Evolutionary conservation across 2,888 invertebrate species (phyloP).

Genomic region (Lasiommata megera): DNA sequence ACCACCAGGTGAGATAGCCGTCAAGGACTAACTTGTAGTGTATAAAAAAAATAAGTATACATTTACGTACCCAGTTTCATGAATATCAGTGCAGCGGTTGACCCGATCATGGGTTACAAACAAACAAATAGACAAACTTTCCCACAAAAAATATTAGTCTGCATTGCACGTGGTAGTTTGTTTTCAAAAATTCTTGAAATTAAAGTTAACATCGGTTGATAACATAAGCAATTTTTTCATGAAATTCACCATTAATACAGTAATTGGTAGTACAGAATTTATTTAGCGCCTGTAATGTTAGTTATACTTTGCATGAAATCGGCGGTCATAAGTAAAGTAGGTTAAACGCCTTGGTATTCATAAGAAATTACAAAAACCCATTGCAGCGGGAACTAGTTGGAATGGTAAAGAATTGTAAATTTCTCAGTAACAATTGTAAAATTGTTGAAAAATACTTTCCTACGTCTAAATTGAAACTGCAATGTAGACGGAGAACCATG

Average conservation of each 20-base stretch:
- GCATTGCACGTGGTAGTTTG: too few species aligned
- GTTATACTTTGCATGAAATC: constrained; percentile 35
- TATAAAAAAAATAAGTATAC: too few species aligned
- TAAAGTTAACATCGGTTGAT: background rate
- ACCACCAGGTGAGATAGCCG: too few species aligned
- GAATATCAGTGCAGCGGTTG: too few species aligned
- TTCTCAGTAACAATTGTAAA: background rate
- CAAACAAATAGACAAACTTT: too few species aligned
- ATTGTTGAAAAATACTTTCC: background rate
- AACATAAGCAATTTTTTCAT: constrained; percentile 10
- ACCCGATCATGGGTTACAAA: too few species aligned
- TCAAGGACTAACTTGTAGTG: too few species aligned
- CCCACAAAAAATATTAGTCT: too few species aligned
- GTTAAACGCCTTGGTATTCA: constrained; percentile 49
- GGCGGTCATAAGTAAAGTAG: constrained; percentile 49
- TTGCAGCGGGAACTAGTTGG: background rate
- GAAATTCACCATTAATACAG: constrained; percentile 19
- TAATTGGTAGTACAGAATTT: constrained; percentile 11
- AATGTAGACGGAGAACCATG: too few species aligned
- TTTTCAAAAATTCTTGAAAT: background rate
- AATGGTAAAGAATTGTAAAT: background rate
- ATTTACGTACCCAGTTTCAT: too few species aligned
- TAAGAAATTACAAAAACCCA: constrained; percentile 45
- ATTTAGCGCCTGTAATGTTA: constrained; percentile 24
- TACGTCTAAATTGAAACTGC: too few species aligned